Base-by-base conservation (phyloP, 2,113 vertebrate genomes). In the Stigmatopora argus region DNA sequence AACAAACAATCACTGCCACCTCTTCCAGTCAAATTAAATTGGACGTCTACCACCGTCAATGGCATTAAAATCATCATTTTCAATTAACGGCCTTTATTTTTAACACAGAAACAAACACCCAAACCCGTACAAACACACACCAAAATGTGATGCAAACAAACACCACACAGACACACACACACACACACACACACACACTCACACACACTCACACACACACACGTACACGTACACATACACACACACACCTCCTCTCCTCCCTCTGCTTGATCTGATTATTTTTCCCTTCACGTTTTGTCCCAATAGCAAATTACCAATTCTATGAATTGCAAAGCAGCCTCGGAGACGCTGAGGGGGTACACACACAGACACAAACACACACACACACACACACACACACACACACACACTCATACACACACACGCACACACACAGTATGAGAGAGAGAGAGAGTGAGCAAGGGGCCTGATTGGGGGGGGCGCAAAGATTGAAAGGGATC, bases 271-370 rank as follows among this genome's bases (percentile, higher is more conserved):
- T 92, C 91, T 93, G 92, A 93, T 93, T 93, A 92, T 92, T 92
- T 93, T 93, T 93, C 92, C 89, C 90, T 92, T 92, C 92, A 93
- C 92, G 92, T 93, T 92, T 92, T 92, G 91, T 92, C 92, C 91
- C 92, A 92, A 93, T 92, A 92, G 92, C 92, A 93, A 93, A 93
- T 93, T 93, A 93, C 91, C 92, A 93, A 92, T 93, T 92, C 92
- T 92, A 93, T 93, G 92, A 93, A 93, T 93, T 93, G 92, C 92
- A 93, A 92, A 93, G 91, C 90, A 93, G 92, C 90, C 89, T 90
- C 90, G 73, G 86, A 91, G 90, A 91, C 88, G 89, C 90, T 91
- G 91, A 92, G 90, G 90, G 91, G 87, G 38, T 44, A 19, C 35
- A 59, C 10, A 35, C 55, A 57, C 55, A 34, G 14, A 57, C 55